Evolutionary conservation across 2,113 vertebrate genomes (phyloP).

Genomic region (Columba janthina): DNA sequence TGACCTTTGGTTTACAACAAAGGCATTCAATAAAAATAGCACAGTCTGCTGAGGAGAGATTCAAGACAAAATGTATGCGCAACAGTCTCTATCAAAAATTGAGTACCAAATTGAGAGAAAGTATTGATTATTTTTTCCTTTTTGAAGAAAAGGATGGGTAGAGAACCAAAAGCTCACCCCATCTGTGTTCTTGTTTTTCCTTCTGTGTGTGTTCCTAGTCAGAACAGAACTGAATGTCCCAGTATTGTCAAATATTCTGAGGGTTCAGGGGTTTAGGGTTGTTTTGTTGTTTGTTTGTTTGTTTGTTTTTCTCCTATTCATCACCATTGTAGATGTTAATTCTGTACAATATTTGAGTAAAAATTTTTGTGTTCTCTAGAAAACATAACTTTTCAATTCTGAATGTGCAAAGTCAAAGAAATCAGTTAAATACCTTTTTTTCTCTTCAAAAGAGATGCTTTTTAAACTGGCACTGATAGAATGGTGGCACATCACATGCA

Average conservation of each 20-base stretch:
- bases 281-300: background rate
- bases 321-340: background rate
- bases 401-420: background rate
- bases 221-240: background rate
- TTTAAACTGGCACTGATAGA: constrained; percentile 15
- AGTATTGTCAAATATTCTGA: background rate
- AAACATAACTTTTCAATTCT: background rate
- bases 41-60: background rate
- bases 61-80: background rate
- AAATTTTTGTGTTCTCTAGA: background rate
- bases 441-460: background rate
- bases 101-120: background rate
- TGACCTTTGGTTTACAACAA: background rate
- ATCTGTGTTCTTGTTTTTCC: background rate
- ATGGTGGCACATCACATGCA: background rate
- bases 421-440: background rate
- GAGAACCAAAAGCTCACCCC: background rate
- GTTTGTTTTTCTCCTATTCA: background rate
- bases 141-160: background rate
- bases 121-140: background rate
- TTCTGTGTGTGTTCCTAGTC: background rate
- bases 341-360: background rate
- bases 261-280: background rate
- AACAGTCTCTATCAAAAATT: background rate
- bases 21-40: background rate